Conservation (phyloP, 2,113 vertebrate genomes). For the Apus apus region DNA sequence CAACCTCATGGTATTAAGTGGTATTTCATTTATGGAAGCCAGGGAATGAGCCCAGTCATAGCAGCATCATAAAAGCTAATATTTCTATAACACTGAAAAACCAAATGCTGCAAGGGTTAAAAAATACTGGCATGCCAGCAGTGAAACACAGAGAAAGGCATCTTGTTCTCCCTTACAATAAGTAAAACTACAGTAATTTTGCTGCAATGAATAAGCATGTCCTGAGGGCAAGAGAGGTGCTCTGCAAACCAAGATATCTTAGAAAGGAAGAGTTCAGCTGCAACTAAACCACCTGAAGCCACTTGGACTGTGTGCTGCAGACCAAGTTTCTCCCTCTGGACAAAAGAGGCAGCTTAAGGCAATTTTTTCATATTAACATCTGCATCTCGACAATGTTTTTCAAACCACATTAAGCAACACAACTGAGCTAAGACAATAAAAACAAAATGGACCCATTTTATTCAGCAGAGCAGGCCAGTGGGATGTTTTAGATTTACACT, state of each 20-base stretch:
- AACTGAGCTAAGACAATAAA: background rate
- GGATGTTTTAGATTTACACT: slow-evolving; percentile 25
- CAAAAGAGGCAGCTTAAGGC: background rate
- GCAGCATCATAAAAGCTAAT: background rate
- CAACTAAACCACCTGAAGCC: background rate
- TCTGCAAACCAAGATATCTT: background rate
- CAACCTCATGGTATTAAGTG: background rate
- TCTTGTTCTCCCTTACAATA: background rate
- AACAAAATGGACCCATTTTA: background rate
- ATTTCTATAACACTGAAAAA: background rate
- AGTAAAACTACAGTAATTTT: background rate
- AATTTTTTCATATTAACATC: background rate
- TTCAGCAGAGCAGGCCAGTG: background rate
- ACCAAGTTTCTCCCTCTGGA: background rate
- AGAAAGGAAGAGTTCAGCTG: background rate
- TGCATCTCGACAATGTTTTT: slow-evolving; percentile 4
- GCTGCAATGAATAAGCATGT: background rate
- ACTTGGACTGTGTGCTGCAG: background rate
- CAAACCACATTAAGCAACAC: background rate
- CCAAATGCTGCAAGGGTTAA: background rate
- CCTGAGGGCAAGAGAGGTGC: background rate
- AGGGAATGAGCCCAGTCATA: background rate
- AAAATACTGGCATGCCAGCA: background rate
- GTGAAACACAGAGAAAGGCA: background rate
- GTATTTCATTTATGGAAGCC: background rate